phyloP scores from a whole-genome alignment of 2,888 invertebrate species.

The Monopis laevigella region DNA sequence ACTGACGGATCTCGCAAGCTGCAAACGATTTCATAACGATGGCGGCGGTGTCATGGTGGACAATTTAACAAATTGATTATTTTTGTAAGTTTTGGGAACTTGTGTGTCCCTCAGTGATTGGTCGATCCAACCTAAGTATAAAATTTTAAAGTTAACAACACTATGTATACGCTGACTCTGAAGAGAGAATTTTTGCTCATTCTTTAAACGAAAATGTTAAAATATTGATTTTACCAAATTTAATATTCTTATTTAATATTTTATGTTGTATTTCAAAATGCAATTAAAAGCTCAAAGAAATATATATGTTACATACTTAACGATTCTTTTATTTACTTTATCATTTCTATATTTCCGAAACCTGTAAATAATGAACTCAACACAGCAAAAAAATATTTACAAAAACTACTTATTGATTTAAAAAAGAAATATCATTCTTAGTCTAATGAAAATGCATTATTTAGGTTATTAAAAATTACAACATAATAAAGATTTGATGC shows the following conservation, averaged over 20 bases:
- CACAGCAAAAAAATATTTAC: no score
- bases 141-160: slow-evolving; percentile 64
- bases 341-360: slow-evolving; percentile 12
- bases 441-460: no score
- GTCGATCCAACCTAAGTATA: no score
- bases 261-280: slow-evolving; percentile 85
- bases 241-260: slow-evolving; percentile 82
- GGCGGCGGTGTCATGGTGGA: no score
- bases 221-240: slow-evolving; percentile 80
- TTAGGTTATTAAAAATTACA: no score
- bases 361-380: not conserved
- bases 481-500: no score
- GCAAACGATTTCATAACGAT: not conserved
- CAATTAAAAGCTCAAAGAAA: slow-evolving; percentile 88
- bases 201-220: slow-evolving; percentile 63
- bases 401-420: no score
- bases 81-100: not conserved
- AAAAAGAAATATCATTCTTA: no score
- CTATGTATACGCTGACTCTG: slow-evolving; percentile 81
- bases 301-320: slow-evolving; percentile 83
- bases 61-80: not conserved
- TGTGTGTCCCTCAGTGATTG: no score
- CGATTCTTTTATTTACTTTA: slow-evolving; percentile 47
- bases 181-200: slow-evolving; percentile 72
- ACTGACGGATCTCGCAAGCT: slow-evolving; percentile 12